Conservation (phyloP, 2,888 invertebrate species). For the Boloria euphrosyne region DNA sequence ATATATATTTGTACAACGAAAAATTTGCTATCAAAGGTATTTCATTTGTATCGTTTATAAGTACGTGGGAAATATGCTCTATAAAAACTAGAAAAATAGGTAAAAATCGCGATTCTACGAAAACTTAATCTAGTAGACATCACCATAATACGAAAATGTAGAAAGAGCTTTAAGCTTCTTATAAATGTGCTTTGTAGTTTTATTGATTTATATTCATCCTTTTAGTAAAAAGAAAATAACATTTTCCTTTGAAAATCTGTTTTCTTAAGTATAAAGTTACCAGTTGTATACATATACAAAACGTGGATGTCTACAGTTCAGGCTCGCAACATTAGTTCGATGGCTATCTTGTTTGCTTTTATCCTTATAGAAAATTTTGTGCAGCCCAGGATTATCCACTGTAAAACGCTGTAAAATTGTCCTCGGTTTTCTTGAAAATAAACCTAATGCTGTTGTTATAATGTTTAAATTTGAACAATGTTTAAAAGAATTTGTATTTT, state of each 20-base stretch:
- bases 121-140: too few relatives aligned
- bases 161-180: neutral
- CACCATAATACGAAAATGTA: too few relatives aligned
- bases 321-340: conserved; percentile 69
- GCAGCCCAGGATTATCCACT: conserved; percentile 77
- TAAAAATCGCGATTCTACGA: too few relatives aligned
- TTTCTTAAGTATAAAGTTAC: conserved; percentile 34
- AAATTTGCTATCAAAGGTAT: too few relatives aligned
- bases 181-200: neutral
- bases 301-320: conserved; percentile 45
- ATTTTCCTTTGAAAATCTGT: conserved; percentile 17
- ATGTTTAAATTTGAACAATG: conserved; percentile 52
- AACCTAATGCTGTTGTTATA: conserved; percentile 50
- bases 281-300: conserved; percentile 34
- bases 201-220: neutral
- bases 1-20: too few relatives aligned
- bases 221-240: neutral
- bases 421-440: conserved; percentile 47
- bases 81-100: too few relatives aligned
- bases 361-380: conserved; percentile 82
- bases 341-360: conserved; percentile 81
- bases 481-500: conserved; percentile 70
- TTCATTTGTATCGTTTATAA: too few relatives aligned
- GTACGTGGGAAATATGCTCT: too few relatives aligned
- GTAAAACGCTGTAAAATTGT: conserved; percentile 71